Evolutionary conservation across 2,113 vertebrate species (phyloP).

Genomic region (Corydoras sp.): DNA sequence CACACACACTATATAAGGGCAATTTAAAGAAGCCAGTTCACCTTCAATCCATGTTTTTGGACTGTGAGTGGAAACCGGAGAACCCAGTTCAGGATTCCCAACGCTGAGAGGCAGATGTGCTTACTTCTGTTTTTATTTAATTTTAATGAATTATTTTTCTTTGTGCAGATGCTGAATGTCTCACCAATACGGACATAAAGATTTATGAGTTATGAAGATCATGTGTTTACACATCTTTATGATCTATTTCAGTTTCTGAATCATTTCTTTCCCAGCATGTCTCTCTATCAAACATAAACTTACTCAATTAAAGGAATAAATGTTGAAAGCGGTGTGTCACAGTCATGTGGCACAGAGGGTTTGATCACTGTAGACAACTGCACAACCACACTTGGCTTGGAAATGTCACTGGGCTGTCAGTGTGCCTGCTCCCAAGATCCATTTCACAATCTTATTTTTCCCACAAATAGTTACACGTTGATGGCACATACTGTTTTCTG

Average conservation of each 20-base stretch:
- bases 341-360: conserved; percentile 25
- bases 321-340: conserved; percentile 40
- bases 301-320: conserved; percentile 25
- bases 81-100: no score
- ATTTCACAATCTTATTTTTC: conserved; percentile 16
- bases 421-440: conserved; percentile 14
- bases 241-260: not conserved
- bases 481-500: not conserved
- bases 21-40: no score
- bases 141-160: no score
- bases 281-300: not conserved
- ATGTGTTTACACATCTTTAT: not conserved
- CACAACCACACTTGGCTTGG: conserved; percentile 34
- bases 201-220: no score
- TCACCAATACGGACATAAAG: no score
- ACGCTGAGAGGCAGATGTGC: no score
- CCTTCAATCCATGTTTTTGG: no score
- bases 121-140: no score
- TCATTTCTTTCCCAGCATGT: not conserved
- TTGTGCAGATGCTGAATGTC: no score
- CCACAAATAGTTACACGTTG: not conserved
- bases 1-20: no score
- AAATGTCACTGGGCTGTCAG: conserved; percentile 44
- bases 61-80: no score
- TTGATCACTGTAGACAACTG: conserved; percentile 46